phyloP scores from a whole-genome alignment of 2,113 vertebrate species.

The Tachysurus fulvidraco region DNA sequence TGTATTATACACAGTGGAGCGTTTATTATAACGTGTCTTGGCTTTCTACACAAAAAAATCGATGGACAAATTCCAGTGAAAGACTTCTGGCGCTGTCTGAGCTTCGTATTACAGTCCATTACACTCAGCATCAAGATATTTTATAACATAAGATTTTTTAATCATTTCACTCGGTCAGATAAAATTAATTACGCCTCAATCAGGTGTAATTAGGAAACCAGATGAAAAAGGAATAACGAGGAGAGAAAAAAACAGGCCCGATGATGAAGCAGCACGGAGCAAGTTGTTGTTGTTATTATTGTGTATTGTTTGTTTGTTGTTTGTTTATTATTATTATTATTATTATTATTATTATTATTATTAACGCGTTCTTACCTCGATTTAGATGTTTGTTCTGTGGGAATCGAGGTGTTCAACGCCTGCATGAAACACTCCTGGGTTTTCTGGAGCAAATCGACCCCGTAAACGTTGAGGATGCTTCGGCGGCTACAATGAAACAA shows the following conservation, averaged over 20 bases:
- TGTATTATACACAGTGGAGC: background rate
- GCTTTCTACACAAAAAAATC: background rate
- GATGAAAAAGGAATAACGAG: background rate
- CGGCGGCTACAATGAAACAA: slow-evolving; percentile 55
- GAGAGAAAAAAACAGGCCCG: slow-evolving; percentile 7
- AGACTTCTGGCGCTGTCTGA: background rate
- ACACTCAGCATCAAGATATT: background rate
- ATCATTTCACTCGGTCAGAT: background rate
- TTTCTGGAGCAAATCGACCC: slow-evolving; percentile 27
- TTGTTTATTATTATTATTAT: background rate
- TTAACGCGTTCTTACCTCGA: slow-evolving; percentile 35
- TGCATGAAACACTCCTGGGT: slow-evolving; percentile 29
- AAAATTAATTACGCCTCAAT: background rate
- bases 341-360: background rate
- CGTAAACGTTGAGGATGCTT: slow-evolving; percentile 15
- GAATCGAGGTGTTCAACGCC: slow-evolving; percentile 1
- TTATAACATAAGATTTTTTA: too few relatives aligned
- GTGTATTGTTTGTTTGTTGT: too few relatives aligned
- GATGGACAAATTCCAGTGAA: background rate
- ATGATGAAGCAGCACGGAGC: background rate
- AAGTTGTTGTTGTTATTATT: background rate
- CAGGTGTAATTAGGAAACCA: background rate
- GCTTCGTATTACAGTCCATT: too few relatives aligned
- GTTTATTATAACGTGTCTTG: background rate
- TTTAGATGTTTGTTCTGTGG: background rate